A percentile compares a stretch with the other conserved stretches of the same genome.
Conservation (phyloP, 64 coral and sea anemone species). For the Astreopora myriophthalma region DNA sequence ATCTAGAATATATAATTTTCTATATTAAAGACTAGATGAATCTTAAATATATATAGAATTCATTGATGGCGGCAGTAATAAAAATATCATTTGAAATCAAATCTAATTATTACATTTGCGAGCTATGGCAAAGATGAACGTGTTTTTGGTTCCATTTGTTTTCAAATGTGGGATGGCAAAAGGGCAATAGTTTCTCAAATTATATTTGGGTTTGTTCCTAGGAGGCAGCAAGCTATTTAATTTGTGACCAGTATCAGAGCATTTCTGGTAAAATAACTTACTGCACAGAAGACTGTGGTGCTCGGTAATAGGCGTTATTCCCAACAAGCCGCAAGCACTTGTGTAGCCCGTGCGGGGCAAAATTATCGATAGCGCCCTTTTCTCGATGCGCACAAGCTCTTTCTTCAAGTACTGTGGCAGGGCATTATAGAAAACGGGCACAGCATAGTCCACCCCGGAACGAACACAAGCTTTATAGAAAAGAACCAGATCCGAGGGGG, state of each 20-base stretch:
- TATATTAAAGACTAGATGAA: no score
- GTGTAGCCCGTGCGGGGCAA: conserved; percentile 25
- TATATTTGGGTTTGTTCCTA: conserved; percentile 10
- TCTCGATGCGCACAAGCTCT: conserved; percentile 43
- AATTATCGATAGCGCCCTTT: conserved; percentile 32
- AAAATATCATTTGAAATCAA: no score
- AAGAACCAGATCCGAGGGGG: conserved; percentile 26
- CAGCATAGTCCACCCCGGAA: conserved; percentile 14
- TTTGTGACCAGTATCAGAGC: background rate
- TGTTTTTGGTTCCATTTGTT: background rate
- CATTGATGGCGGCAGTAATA: no score
- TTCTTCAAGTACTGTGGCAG: conserved; percentile 38
- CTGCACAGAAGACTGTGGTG: background rate
- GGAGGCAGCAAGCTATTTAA: background rate
- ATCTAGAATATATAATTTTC: background rate
- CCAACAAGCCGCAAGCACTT: background rate
- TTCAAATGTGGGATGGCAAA: background rate
- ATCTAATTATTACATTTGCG: background rate
- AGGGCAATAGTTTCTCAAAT: background rate
- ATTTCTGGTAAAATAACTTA: background rate
- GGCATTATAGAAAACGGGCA: conserved; percentile 28
- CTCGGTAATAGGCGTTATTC: background rate
- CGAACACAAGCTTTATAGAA: conserved; percentile 26
- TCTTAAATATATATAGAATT: no score
- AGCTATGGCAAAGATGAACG: conserved; percentile 12